phyloP scores from a whole-genome alignment of 2,113 vertebrate genomes.

The Sapajus apella region DNA sequence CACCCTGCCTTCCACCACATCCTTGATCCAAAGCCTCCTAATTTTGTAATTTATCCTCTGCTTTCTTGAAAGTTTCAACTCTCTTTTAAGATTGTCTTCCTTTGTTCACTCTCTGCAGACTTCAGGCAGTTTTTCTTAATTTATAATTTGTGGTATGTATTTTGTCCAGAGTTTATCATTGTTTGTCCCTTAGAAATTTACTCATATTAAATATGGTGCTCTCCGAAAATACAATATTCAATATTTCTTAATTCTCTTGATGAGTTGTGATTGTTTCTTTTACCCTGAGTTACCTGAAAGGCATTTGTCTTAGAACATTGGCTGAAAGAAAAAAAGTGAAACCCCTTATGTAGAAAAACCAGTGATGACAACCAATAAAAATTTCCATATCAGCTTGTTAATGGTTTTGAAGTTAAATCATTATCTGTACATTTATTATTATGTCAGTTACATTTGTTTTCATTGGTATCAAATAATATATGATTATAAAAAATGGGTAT shows the following conservation, averaged over 20 bases:
- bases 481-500: background rate
- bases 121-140: background rate
- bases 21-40: too few relatives aligned
- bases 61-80: background rate
- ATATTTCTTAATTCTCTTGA: background rate
- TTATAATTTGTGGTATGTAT: background rate
- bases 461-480: background rate
- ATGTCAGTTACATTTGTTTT: background rate
- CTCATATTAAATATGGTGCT: background rate
- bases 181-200: background rate
- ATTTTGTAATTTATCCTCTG: background rate
- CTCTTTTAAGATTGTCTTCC: background rate
- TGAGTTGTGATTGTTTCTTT: background rate
- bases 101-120: background rate
- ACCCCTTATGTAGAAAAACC: background rate
- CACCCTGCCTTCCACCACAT: accelerated
- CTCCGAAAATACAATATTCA: too few relatives aligned
- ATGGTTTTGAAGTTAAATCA: background rate
- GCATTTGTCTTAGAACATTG: background rate
- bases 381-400: background rate
- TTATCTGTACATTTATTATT: background rate
- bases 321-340: background rate
- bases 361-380: background rate
- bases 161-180: background rate
- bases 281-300: background rate